A percentile compares a stretch with the other conserved stretches of the same genome.
Evolutionary conservation across 2,888 invertebrate genomes (phyloP).

Genomic region (Cheilosia soror): DNA sequence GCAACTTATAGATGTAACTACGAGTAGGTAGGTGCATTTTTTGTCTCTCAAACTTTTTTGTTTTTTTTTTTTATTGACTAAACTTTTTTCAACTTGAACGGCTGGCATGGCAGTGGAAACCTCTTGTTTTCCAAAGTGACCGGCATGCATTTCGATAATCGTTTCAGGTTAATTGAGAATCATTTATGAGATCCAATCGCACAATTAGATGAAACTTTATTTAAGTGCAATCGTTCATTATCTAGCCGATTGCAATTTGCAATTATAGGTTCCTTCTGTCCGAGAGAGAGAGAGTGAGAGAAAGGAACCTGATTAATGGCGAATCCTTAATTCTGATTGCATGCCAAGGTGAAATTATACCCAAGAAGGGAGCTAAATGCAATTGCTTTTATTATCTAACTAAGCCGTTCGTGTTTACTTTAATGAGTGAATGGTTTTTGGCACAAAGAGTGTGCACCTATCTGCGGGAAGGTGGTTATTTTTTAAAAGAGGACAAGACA

Average conservation of each 20-base stretch:
- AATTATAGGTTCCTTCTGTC: slow-evolving; percentile 20
- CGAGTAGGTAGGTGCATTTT: background rate
- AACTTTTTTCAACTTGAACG: slow-evolving; percentile 13
- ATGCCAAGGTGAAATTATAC: slow-evolving; percentile 57
- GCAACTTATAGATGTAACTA: too few species aligned
- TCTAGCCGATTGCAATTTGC: slow-evolving; percentile 25
- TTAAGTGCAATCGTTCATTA: slow-evolving; percentile 43
- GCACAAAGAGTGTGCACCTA: background rate
- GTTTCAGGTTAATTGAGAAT: slow-evolving; percentile 39
- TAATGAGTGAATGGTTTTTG: slow-evolving; percentile 26
- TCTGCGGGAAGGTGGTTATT: slow-evolving; percentile 9
- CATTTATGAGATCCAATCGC: slow-evolving; percentile 42
- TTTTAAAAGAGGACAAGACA: background rate
- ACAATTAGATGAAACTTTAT: slow-evolving; percentile 44
- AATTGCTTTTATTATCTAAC: slow-evolving; percentile 52
- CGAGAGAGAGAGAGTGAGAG: too few species aligned
- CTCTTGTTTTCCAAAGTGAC: slow-evolving; percentile 11
- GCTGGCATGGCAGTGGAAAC: background rate
- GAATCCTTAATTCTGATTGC: slow-evolving; percentile 64
- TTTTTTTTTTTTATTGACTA: background rate
- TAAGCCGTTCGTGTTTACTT: slow-evolving; percentile 40
- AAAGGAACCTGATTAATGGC: slow-evolving; percentile 35
- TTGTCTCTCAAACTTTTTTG: background rate
- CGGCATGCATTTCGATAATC: slow-evolving; percentile 23
- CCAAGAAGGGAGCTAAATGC: slow-evolving; percentile 16